phyloP scores from a whole-genome alignment of 2,113 vertebrate species.

The Atractosteus spatula region DNA sequence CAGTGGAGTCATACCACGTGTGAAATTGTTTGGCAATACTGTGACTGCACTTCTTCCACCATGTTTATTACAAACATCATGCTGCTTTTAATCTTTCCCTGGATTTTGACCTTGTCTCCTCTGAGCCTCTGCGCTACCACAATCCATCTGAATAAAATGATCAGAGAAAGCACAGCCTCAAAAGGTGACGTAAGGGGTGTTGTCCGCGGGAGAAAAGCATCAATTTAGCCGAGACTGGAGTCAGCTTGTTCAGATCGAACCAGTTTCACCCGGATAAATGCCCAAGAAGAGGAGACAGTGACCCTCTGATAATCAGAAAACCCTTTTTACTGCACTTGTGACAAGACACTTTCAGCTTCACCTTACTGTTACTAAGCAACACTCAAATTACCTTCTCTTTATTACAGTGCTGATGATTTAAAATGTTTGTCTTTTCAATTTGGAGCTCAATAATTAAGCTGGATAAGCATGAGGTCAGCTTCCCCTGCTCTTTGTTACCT shows the following conservation, averaged over 20 bases:
- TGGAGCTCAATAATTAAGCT: background rate
- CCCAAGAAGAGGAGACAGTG: background rate
- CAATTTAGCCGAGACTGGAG: background rate
- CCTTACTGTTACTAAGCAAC: background rate
- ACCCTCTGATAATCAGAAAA: background rate
- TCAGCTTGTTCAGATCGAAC: background rate
- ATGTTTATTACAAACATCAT: too few species aligned
- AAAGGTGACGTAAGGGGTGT: background rate
- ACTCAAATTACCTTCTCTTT: background rate
- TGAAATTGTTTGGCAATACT: too few species aligned
- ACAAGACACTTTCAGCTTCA: background rate
- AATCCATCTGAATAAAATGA: background rate
- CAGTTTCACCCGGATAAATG: background rate
- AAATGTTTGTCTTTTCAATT: background rate
- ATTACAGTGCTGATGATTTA: slow-evolving; percentile 6
- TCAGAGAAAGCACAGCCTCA: background rate
- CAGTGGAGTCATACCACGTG: too few species aligned
- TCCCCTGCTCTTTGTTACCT: background rate
- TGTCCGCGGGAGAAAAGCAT: background rate
- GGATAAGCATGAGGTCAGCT: slow-evolving; percentile 1
- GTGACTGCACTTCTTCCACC: too few species aligned
- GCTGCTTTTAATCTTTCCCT: background rate
- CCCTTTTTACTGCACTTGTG: too few species aligned
- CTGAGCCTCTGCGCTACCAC: background rate
- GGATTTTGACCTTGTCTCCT: background rate